Conservation (phyloP, 2,797 vertebrate species). For the Cryptoprocta ferox region DNA sequence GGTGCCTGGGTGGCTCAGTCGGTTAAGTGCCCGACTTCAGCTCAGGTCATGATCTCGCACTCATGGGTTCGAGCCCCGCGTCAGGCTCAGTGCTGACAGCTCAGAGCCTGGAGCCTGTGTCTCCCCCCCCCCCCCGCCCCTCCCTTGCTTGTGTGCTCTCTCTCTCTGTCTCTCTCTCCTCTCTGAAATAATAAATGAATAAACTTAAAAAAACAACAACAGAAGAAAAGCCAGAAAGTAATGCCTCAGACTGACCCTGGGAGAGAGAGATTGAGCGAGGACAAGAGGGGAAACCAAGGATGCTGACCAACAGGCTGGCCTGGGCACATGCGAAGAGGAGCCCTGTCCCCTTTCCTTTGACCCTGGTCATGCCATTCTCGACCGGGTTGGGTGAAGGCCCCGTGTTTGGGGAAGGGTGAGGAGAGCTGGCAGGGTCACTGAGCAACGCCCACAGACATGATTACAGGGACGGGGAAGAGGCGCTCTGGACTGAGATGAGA, state of each 20-base stretch:
- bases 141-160: too few species aligned
- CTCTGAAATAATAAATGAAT: too few species aligned
- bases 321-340: not conserved
- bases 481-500: fast-evolving
- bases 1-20: too few species aligned
- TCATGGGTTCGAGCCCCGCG: too few species aligned
- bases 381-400: not conserved
- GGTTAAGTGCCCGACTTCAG: too few species aligned
- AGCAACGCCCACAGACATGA: not conserved
- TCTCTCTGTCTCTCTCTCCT: too few species aligned
- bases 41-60: too few species aligned
- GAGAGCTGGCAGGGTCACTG: not conserved
- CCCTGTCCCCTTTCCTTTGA: not conserved
- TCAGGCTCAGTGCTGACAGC: too few species aligned
- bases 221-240: not conserved
- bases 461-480: fast-evolving
- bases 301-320: fast-evolving
- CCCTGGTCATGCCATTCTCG: not conserved
- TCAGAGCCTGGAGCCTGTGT: too few species aligned
- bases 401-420: not conserved
- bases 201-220: too few species aligned
- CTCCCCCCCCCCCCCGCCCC: too few species aligned
- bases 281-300: not conserved
- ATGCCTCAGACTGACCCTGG: not conserved
- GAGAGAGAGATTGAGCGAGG: not conserved